These are phyloP conservation scores for Clinocottus analis DNA, from an alignment of 2,113 vertebrate species.

Conservation along the genomic window DNA sequence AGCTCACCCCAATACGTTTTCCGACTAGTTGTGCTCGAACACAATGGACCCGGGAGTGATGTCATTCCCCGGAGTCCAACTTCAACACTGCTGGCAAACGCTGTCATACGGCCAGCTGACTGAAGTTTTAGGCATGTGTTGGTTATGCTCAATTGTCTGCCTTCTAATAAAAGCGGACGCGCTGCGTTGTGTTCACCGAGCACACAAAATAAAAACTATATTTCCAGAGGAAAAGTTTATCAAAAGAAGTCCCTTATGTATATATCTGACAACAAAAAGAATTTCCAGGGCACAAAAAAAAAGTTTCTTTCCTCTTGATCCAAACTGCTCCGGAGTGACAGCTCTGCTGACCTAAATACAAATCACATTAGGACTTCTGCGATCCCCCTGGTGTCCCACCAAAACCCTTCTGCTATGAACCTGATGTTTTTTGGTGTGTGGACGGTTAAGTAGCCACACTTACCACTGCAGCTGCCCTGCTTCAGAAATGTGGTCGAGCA, in stretches of 20 bases:
- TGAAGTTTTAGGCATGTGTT: background rate
- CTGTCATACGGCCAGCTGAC: background rate
- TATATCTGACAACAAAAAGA: conserved; percentile 23
- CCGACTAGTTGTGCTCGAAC: too few relatives aligned
- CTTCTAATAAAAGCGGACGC: background rate
- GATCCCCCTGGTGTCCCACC: too few relatives aligned
- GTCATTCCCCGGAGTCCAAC: too few relatives aligned
- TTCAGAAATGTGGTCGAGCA: conserved; percentile 67
- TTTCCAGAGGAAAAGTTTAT: conserved; percentile 5
- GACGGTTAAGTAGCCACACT: conserved; percentile 62
- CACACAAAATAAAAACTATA: background rate
- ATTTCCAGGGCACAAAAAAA: background rate
- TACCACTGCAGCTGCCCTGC: conserved; percentile 71
- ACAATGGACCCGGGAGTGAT: too few relatives aligned
- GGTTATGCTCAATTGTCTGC: background rate
- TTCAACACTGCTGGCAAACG: background rate
- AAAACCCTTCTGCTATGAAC: conserved; percentile 58
- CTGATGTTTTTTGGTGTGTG: conserved; percentile 61
- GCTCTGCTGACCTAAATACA: conserved; percentile 66
- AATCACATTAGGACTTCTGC: conserved; percentile 43
- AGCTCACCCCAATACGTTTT: too few relatives aligned
- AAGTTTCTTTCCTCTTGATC: conserved; percentile 31
- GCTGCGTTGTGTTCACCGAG: background rate
- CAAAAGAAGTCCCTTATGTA: conserved; percentile 1
- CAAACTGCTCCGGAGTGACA: conserved; percentile 50